phyloP scores from a whole-genome alignment of 2,888 invertebrate species.

The Drosophila nr. perissopoda region DNA sequence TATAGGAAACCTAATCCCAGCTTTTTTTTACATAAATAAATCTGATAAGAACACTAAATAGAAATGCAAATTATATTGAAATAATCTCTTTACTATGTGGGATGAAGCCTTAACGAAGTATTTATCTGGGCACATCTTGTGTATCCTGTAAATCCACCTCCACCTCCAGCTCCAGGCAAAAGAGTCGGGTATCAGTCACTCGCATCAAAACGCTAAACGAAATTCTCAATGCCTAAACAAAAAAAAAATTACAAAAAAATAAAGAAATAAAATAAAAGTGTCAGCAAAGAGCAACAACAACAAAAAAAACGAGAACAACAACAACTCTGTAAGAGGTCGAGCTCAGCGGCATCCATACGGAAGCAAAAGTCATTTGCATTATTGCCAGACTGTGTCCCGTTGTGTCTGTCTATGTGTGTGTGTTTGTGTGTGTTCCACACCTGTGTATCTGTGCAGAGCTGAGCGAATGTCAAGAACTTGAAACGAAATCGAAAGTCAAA shows the following conservation, averaged over 20 bases:
- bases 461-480: conserved; percentile 48
- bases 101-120: conserved; percentile 19
- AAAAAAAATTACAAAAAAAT: conserved; percentile 3
- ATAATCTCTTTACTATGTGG: conserved; percentile 12
- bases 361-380: conserved; percentile 79
- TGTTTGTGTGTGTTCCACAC: conserved; percentile 21
- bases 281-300: conserved; percentile 46
- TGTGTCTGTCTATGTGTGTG: conserved; percentile 11
- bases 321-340: conserved; percentile 25
- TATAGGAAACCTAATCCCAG: not conserved
- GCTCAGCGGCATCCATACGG: conserved; percentile 46
- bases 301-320: conserved; percentile 29
- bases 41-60: conserved; percentile 16
- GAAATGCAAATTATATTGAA: conserved; percentile 24
- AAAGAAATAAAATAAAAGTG: conserved; percentile 54
- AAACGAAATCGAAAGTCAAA: conserved; percentile 70
- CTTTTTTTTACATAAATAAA: conserved; percentile 30
- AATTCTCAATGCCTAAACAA: conserved; percentile 16
- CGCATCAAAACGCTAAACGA: conserved; percentile 44
- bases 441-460: conserved; percentile 23
- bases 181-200: conserved; percentile 28
- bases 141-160: not conserved
- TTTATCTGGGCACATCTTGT: conserved; percentile 13
- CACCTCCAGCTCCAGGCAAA: conserved; percentile 7
- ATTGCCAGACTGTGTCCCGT: conserved; percentile 48